These are phyloP conservation scores for Drosophila phalerata DNA, from an alignment of 2,888 invertebrate species.

Conservation along the genomic window DNA sequence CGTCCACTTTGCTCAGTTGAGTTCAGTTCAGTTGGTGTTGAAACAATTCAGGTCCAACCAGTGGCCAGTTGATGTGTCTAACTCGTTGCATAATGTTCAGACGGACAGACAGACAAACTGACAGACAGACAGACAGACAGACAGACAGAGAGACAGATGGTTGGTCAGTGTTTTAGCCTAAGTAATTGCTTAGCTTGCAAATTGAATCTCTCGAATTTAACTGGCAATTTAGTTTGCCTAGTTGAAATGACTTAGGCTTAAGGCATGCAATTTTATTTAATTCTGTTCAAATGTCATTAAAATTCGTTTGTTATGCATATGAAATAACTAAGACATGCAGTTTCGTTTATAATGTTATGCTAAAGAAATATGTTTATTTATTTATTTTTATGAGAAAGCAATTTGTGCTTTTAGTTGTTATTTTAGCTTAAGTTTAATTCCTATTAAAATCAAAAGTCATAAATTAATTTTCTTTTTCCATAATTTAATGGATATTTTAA, in stretches of 20 bases:
- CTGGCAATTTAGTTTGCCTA: constrained; percentile 37
- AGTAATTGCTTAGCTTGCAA: constrained; percentile 53
- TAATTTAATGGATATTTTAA: too few relatives aligned
- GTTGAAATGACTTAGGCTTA: neutral
- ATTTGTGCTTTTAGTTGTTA: too few relatives aligned
- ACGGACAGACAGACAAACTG: too few relatives aligned
- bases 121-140: constrained; percentile 6
- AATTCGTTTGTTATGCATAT: neutral
- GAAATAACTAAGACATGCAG: neutral
- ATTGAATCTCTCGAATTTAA: constrained; percentile 51
- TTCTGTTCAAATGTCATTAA: neutral
- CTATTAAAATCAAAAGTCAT: too few relatives aligned
- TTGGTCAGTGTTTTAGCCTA: constrained; percentile 21
- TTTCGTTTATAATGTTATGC: neutral
- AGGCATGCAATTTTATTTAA: neutral
- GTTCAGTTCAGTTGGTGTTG: constrained; percentile 59
- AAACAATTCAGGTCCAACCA: constrained; percentile 73
- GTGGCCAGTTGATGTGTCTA: constrained; percentile 59
- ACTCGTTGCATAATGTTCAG: constrained; percentile 65
- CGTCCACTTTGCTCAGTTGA: constrained; percentile 29
- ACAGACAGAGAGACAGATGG: constrained; percentile 8
- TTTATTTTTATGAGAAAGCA: neutral
- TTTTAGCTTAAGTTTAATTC: too few relatives aligned
- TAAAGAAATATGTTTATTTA: neutral
- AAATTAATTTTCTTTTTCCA: too few relatives aligned